Conservation (phyloP, 2,797 vertebrate genomes). For the Melanotaenia boesemani region DNA sequence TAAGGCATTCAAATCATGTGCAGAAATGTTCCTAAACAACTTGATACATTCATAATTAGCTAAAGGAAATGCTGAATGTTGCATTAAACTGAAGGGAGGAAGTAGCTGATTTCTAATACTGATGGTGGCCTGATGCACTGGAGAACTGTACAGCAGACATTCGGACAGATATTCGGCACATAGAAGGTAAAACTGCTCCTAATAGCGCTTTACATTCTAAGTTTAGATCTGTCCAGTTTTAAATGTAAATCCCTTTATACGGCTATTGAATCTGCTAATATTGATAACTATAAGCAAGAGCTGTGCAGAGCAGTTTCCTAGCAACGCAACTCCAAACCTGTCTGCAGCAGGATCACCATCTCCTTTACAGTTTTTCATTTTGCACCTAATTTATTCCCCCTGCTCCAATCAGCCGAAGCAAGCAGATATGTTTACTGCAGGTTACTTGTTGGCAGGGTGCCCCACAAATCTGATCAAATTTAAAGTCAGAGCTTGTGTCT, state of each 20-base stretch:
- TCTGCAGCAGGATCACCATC: slow-evolving; percentile 7
- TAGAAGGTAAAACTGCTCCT: not conserved
- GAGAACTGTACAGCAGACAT: not conserved
- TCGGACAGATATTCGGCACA: not conserved
- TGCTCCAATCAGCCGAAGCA: slow-evolving; percentile 17
- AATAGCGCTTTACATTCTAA: not conserved
- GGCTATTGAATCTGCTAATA: slow-evolving; percentile 9
- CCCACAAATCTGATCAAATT: not conserved
- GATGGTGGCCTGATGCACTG: not conserved
- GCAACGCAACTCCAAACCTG: slow-evolving; percentile 20
- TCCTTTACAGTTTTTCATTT: slow-evolving; percentile 23
- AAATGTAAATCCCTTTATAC: slow-evolving; percentile 5
- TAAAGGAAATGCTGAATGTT: not conserved
- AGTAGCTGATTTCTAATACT: not conserved
- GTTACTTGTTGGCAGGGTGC: not conserved
- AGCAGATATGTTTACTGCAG: slow-evolving; percentile 18
- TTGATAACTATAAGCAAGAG: slow-evolving; percentile 21
- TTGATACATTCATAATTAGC: not conserved
- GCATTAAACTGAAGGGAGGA: not conserved
- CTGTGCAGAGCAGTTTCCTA: slow-evolving; percentile 34
- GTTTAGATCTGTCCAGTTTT: not conserved
- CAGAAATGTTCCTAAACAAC: not conserved
- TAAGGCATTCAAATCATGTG: not conserved
- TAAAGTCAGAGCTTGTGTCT: slow-evolving; percentile 4
- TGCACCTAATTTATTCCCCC: slow-evolving; percentile 29